Percentiles rank a stretch among this genome's conserved stretches.
phyloP scores from a whole-genome alignment of 2,113 vertebrate genomes.

The Prionailurus viverrinus region DNA sequence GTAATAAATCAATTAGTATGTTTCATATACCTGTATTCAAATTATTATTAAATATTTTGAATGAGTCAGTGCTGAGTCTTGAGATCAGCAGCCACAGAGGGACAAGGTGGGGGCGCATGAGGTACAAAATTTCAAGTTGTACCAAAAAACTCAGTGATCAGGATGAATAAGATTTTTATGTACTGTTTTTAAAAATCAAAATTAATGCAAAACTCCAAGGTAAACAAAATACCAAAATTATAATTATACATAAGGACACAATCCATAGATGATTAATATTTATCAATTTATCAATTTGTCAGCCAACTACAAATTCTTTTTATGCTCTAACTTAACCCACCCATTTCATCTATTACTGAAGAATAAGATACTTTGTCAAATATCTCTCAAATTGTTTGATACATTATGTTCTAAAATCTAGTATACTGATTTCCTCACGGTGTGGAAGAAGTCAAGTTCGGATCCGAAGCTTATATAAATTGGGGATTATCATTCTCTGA shows the following conservation, averaged over 20 bases:
- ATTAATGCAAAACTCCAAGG: background rate
- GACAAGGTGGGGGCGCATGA: background rate
- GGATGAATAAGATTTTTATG: background rate
- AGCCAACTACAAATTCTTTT: background rate
- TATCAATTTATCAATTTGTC: background rate
- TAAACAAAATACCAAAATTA: background rate
- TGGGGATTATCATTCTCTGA: background rate
- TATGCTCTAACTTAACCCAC: background rate
- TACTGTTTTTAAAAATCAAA: background rate
- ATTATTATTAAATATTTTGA: background rate
- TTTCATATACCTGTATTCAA: background rate
- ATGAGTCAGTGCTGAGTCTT: background rate
- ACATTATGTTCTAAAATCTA: background rate
- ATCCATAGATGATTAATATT: background rate
- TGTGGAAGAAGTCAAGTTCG: background rate
- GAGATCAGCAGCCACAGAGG: background rate
- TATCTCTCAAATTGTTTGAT: constrained; percentile 8
- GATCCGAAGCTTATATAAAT: background rate
- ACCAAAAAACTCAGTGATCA: background rate
- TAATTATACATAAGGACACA: background rate
- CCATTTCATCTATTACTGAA: background rate
- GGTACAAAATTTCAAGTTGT: background rate
- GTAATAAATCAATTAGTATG: background rate
- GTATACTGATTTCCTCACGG: background rate
- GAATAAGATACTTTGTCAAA: background rate